These are phyloP conservation scores for Toxotes jaculatrix DNA, from an alignment of 2,113 vertebrate genomes.

Conservation along the genomic window DNA sequence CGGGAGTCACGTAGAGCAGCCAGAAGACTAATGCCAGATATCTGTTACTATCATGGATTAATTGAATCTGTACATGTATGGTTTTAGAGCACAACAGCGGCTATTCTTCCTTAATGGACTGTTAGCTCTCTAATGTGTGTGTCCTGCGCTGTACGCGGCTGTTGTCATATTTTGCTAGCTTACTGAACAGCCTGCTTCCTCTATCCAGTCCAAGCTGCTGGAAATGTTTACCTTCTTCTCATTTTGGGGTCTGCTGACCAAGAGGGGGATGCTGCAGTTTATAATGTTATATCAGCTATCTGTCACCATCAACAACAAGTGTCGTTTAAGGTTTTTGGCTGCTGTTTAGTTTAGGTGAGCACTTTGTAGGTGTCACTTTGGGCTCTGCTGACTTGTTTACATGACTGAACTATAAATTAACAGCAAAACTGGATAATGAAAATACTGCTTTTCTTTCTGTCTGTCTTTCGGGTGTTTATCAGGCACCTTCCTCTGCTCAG, in stretches of 20 bases:
- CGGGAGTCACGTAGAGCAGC: conserved; percentile 67
- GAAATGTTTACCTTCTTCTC: conserved; percentile 73
- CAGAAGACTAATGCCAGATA: conserved; percentile 24
- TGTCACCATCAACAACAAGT: background rate
- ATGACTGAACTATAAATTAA: background rate
- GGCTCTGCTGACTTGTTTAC: conserved; percentile 3
- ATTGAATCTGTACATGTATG: background rate
- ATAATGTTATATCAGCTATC: background rate
- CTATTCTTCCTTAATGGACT: background rate
- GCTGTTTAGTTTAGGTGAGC: background rate
- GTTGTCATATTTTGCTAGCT: conserved; percentile 66
- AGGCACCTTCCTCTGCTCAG: background rate
- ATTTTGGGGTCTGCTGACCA: conserved; percentile 59
- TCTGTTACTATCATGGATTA: conserved; percentile 18
- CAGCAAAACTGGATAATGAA: too few species aligned
- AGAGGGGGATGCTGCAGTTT: conserved; percentile 15
- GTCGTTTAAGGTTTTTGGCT: background rate
- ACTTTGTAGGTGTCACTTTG: background rate
- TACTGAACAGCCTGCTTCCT: conserved; percentile 69
- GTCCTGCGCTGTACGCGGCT: conserved; percentile 15
- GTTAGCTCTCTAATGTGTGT: conserved; percentile 16
- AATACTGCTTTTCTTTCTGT: background rate
- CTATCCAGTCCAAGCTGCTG: conserved; percentile 63
- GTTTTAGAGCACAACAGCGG: background rate
- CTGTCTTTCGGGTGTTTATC: conserved; percentile 13